Evolutionary conservation across 2,888 invertebrate genomes (phyloP), one percentile per base, ranked within the genome.

Genomic region (Aleiodes testaceus): DNA sequence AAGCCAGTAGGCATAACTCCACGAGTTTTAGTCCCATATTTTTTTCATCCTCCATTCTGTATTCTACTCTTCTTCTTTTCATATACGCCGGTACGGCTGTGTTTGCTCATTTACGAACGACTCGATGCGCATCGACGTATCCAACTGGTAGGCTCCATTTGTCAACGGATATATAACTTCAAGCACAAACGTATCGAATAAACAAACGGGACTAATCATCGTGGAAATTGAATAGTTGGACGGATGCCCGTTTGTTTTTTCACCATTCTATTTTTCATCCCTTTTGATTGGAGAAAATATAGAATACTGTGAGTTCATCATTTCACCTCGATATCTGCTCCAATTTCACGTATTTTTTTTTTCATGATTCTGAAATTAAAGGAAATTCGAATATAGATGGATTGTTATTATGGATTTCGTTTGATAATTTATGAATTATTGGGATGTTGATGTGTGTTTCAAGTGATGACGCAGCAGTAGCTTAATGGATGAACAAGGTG

Each of bases 181-280:
- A 20, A 22, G 44, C 26, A 18, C 45, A 65, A 26, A 70, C 30
- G 30, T 65, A 70, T 65, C 65, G 26, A 47, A 70, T 65, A 49
- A 70, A 65, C 55, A 70, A 70, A 70, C 36, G 65, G 18, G 55
- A 52, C 45, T 70, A 65, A 65, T 55, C 45, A 53, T 65, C 45
- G 30, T 49, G 65, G 55, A 70, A 70, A 70, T 70, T 55, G 53
- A 70, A 65, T 36, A 16, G 49, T 30, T 65, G 36, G 36, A 26
- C 12, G 36, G 16, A 18, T n/a, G 49, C 20, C 18, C 50, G 18
- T 20, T 18, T 12, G 18, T 18, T 12, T 50, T 30, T 55, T 65
- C 14, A 4, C 26, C 16, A 14, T 65, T 30, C 30, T 30, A 12
- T 65, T 36, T 50, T 36, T 26, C 11, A 61, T 44, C 20, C 42